Percentiles rank a stretch among this genome's conserved stretches.
phyloP scores from a whole-genome alignment of 2,113 vertebrate species.

The Dromas ardeola region DNA sequence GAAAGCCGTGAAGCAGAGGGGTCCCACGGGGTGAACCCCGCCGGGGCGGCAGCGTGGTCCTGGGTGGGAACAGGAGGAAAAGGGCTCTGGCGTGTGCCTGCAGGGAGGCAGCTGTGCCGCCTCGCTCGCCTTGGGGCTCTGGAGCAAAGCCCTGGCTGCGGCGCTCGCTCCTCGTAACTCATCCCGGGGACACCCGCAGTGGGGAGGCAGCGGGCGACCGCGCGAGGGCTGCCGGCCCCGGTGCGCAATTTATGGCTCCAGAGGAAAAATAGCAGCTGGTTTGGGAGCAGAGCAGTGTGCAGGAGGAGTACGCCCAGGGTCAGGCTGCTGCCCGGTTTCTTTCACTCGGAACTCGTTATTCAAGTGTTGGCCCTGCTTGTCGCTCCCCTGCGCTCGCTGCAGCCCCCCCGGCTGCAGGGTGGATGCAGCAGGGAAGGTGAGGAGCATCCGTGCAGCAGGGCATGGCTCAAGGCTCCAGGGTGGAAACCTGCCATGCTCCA shows the following conservation, averaged over 20 bases:
- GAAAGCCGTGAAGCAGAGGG: fast-evolving
- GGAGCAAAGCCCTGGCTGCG: not conserved
- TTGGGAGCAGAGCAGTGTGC: not conserved
- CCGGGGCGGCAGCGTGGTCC: not conserved
- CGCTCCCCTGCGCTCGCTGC: fast-evolving
- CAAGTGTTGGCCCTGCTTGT: fast-evolving
- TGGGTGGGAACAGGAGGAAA: not conserved
- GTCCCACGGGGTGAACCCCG: not conserved
- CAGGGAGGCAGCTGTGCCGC: not conserved
- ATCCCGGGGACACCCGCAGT: not conserved
- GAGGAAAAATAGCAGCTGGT: not conserved
- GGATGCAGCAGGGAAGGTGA: fast-evolving
- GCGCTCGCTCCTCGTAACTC: conserved; percentile 49
- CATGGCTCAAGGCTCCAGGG: fast-evolving
- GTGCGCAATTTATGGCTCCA: not conserved
- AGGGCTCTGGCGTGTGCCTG: fast-evolving
- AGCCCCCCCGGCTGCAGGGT: fast-evolving
- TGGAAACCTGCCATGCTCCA: not conserved
- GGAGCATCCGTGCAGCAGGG: fast-evolving
- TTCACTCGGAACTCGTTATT: not conserved
- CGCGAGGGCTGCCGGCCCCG: not conserved
- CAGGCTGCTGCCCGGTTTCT: not conserved
- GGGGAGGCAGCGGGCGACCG: not conserved
- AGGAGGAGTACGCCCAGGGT: not conserved
- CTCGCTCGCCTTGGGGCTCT: not conserved